Conservation (phyloP, 2,113 vertebrate species). For the Mystacornis crossleyi region DNA sequence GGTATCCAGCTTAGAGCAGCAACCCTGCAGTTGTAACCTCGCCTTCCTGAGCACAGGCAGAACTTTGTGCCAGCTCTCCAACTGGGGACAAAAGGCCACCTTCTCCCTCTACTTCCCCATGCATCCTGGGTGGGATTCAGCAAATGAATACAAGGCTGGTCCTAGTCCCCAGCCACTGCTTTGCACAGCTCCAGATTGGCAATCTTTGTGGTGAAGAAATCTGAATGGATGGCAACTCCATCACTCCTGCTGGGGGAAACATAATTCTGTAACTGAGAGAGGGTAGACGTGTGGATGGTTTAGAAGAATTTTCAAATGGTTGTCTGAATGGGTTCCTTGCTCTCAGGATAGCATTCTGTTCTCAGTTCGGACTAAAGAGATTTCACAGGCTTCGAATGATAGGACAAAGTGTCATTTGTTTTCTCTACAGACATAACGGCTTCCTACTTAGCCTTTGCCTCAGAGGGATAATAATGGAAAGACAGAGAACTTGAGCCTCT, state of each 20-base stretch:
- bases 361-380: conserved; percentile 44
- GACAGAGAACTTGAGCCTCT: neutral
- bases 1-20: neutral
- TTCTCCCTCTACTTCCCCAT: neutral
- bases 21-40: neutral
- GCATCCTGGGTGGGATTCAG: neutral
- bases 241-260: neutral
- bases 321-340: conserved; percentile 2
- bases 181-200: neutral
- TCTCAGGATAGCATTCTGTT: conserved; percentile 20
- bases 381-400: neutral
- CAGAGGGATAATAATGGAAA: conserved; percentile 5
- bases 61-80: neutral
- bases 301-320: neutral
- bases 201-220: neutral
- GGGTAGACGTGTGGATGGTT: neutral
- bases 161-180: neutral
- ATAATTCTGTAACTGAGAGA: neutral
- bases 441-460: conserved; percentile 53
- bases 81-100: neutral
- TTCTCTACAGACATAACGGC: conserved; percentile 20
- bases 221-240: neutral
- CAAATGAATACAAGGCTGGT: neutral
- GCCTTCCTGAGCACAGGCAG: accelerated
- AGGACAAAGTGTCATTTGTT: conserved; percentile 52